phyloP scores from a whole-genome alignment of 2,888 invertebrate species.

The Syrista parreyssii region DNA sequence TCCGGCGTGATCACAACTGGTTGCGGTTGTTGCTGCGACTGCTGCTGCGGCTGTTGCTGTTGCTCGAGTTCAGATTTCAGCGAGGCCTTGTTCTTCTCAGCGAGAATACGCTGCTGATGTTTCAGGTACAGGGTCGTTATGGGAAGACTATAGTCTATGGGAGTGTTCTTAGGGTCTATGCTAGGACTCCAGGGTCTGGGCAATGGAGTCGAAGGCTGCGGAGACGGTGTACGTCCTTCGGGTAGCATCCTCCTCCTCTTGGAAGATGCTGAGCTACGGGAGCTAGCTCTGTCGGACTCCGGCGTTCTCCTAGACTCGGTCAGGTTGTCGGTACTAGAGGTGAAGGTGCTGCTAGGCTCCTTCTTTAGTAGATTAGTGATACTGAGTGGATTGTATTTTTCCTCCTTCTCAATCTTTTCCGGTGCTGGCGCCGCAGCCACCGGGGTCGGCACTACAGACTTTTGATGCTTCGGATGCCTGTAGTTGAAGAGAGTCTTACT shows the following conservation, averaged over 20 bases:
- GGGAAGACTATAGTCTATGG: constrained; percentile 85
- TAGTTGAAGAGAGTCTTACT: constrained; percentile 57
- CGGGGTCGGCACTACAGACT: constrained; percentile 17
- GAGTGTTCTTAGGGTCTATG: constrained; percentile 57
- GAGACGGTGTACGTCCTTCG: constrained; percentile 60
- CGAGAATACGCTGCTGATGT: constrained; percentile 80
- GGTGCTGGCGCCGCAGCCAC: constrained; percentile 17
- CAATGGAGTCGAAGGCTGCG: constrained; percentile 52
- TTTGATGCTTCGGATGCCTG: constrained; percentile 49
- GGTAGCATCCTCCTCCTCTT: constrained; percentile 59
- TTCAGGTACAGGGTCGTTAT: constrained; percentile 91
- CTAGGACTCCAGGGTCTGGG: constrained; percentile 60
- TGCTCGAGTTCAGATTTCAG: constrained; percentile 19
- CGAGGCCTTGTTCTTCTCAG: constrained; percentile 69
- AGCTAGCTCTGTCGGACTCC: constrained; percentile 66
- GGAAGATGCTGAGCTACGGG: constrained; percentile 57
- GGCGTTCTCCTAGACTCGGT: constrained; percentile 67
- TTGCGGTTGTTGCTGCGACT: constrained; percentile 65
- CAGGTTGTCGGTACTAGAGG: constrained; percentile 62
- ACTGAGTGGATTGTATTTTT: constrained; percentile 62
- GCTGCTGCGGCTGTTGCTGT: constrained; percentile 44
- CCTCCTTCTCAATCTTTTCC: constrained; percentile 46
- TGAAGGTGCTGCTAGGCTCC: constrained; percentile 47
- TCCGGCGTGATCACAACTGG: constrained; percentile 12
- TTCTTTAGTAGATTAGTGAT: constrained; percentile 62